Evolutionary conservation across 1,140 invertebrate genomes (phyloP).

Genomic region (Acyrthosiphon pisum): DNA sequence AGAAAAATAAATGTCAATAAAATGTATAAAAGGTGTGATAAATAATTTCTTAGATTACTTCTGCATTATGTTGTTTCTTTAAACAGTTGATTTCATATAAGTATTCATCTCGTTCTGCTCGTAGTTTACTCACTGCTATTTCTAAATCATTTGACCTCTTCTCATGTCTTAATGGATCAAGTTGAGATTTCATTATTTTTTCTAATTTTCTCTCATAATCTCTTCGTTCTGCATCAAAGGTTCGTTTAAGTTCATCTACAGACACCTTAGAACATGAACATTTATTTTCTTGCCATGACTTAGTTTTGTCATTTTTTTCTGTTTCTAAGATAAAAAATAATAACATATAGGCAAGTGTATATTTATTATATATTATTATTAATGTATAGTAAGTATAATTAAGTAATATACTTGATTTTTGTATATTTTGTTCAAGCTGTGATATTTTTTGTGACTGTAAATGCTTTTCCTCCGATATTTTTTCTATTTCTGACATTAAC

Average conservation of each 20-base stretch:
- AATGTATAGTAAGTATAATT: background rate
- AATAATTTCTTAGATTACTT: conserved; percentile 13
- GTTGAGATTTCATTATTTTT: conserved; percentile 35
- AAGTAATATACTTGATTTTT: conserved; percentile 40
- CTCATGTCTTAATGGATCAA: background rate
- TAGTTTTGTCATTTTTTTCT: background rate
- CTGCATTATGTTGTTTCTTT: conserved; percentile 37
- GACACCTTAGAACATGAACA: background rate
- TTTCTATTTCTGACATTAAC: conserved; percentile 51
- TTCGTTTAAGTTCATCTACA: background rate
- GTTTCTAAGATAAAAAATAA: conserved; percentile 4
- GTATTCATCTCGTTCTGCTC: conserved; percentile 54
- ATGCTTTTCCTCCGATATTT: conserved; percentile 40
- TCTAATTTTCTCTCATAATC: conserved; percentile 43
- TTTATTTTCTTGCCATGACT: background rate
- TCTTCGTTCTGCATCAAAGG: conserved; percentile 43
- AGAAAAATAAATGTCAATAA: background rate
- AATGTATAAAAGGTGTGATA: background rate
- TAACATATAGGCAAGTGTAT: background rate
- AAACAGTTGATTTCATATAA: conserved; percentile 50
- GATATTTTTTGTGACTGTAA: conserved; percentile 40
- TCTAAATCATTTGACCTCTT: conserved; percentile 42
- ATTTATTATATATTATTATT: background rate
- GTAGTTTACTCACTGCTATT: conserved; percentile 46
- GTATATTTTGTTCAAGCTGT: conserved; percentile 40